phyloP scores from a whole-genome alignment of 2,888 invertebrate genomes.

The Sarcophaga carnaria region DNA sequence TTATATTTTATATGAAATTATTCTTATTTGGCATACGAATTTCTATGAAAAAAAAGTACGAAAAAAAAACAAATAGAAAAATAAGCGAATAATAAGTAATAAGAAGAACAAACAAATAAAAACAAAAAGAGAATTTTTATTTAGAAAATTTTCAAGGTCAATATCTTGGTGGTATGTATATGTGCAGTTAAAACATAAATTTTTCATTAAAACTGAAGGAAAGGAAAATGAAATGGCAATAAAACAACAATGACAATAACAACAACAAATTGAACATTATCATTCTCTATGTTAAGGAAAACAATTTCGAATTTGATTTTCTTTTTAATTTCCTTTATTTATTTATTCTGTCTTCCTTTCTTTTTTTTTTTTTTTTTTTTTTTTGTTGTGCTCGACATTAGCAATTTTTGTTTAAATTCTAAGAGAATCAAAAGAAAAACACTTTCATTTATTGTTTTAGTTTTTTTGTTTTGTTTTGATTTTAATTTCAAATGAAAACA shows the following conservation, averaged over 20 bases:
- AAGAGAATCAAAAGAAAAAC: not conserved
- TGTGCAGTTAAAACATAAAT: slow-evolving; percentile 39
- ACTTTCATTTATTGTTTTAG: slow-evolving; percentile 15
- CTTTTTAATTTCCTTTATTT: too few relatives aligned
- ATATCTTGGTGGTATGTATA: slow-evolving; percentile 27
- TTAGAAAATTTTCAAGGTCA: slow-evolving; percentile 62
- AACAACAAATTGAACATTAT: too few relatives aligned
- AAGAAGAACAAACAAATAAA: slow-evolving; percentile 31
- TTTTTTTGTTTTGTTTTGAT: not conserved
- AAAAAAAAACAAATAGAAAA: slow-evolving; percentile 19
- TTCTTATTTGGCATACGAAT: slow-evolving; percentile 47
- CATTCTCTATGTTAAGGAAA: too few relatives aligned
- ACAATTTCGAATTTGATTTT: too few relatives aligned
- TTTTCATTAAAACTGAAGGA: slow-evolving; percentile 26
- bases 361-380: not conserved
- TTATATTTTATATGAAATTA: slow-evolving; percentile 19
- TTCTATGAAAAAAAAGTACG: not conserved
- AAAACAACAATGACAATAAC: too few relatives aligned
- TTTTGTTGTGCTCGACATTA: not conserved
- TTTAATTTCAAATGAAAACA: not conserved
- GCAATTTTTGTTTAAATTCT: not conserved
- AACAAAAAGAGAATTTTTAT: slow-evolving; percentile 48
- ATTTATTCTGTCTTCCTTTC: too few relatives aligned
- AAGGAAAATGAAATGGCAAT: slow-evolving; percentile 13
- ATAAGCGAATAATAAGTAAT: slow-evolving; percentile 22